These are phyloP conservation scores for Grantiella picta DNA, from an alignment of 2,113 vertebrate species.

Conservation along the genomic window DNA sequence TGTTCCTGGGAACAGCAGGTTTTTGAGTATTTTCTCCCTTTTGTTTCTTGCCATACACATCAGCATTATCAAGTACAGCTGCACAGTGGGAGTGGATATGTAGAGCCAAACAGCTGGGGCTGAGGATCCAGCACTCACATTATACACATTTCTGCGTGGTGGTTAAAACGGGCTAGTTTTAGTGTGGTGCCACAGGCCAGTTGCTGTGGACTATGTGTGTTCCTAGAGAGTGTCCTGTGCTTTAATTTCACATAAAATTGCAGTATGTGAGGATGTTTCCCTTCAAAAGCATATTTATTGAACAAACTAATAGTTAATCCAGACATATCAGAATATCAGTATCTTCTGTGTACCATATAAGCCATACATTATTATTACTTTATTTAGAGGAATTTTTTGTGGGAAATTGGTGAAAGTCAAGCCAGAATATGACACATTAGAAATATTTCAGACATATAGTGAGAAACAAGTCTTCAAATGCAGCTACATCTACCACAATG, in stretches of 20 bases:
- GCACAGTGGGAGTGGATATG: not conserved
- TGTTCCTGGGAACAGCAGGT: not conserved
- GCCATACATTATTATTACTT: not conserved
- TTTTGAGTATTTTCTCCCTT: not conserved
- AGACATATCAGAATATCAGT: not conserved
- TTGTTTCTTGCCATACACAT: not conserved
- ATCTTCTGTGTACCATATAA: not conserved
- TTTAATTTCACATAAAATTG: not conserved
- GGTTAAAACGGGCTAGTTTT: not conserved
- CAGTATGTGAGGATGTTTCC: not conserved
- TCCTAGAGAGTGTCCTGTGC: not conserved
- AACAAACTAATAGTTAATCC: not conserved
- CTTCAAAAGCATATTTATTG: not conserved
- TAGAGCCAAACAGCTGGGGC: not conserved
- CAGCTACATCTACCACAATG: not conserved
- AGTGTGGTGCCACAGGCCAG: not conserved
- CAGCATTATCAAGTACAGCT: not conserved
- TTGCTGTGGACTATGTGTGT: not conserved
- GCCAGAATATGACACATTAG: not conserved
- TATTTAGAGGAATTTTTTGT: not conserved
- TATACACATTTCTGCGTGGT: not conserved
- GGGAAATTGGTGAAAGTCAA: not conserved
- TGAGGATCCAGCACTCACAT: not conserved
- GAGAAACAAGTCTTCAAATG: not conserved
- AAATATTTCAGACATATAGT: not conserved